phyloP scores from a whole-genome alignment of 2,888 invertebrate genomes.

The Chrysomela aeneicollis region DNA sequence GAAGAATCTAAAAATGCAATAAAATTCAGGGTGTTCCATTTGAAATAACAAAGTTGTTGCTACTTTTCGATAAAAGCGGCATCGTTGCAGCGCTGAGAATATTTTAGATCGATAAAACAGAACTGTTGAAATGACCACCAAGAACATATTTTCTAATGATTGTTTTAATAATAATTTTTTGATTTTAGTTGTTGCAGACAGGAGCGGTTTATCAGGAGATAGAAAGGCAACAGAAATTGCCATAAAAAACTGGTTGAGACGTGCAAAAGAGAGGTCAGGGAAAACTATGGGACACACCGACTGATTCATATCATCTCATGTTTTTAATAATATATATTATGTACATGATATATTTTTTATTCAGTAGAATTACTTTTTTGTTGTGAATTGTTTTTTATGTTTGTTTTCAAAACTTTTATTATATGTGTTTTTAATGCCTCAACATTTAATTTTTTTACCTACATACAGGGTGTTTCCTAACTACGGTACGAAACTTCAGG shows the following conservation, averaged over 20 bases:
- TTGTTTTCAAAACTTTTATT: not conserved
- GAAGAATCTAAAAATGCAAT: not conserved
- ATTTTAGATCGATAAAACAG: not conserved
- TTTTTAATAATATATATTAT: not conserved
- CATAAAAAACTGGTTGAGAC: conserved; percentile 8
- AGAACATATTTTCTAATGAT: conserved; percentile 16
- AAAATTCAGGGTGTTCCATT: not conserved
- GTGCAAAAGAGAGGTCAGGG: not conserved
- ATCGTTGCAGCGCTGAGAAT: too few species aligned
- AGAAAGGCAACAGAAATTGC: conserved; percentile 8
- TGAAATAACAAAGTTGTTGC: not conserved
- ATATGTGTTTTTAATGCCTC: not conserved
- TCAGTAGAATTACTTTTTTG: not conserved
- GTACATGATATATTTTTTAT: not conserved
- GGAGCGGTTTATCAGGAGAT: not conserved
- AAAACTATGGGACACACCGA: not conserved
- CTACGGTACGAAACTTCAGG: too few species aligned
- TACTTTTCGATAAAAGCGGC: too few species aligned
- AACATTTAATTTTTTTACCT: not conserved
- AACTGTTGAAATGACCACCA: conserved; percentile 8
- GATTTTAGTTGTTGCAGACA: conserved; percentile 7
- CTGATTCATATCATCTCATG: not conserved
- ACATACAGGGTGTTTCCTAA: too few species aligned
- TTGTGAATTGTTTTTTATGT: not conserved
- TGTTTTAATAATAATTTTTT: not conserved